Conservation (phyloP, 2,797 vertebrate genomes). For the Tenualosa thibaudeaui region DNA sequence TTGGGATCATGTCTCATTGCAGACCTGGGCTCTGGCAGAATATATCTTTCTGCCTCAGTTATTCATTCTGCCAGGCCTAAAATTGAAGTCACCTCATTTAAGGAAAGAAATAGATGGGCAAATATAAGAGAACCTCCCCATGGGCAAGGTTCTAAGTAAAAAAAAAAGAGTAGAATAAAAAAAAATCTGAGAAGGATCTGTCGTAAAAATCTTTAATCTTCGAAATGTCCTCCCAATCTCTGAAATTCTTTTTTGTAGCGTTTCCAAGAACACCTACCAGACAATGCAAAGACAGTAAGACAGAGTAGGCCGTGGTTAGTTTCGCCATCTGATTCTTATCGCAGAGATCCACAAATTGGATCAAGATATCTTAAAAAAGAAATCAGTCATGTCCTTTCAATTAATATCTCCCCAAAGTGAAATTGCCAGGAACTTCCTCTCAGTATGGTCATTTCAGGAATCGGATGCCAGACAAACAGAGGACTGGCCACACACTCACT, state of each 20-base stretch:
- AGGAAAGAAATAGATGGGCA: slow-evolving; percentile 43
- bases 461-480: neutral
- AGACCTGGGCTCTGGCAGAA: slow-evolving; percentile 43
- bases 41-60: slow-evolving; percentile 46
- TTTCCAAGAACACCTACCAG: slow-evolving; percentile 14
- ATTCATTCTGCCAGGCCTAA: slow-evolving; percentile 48
- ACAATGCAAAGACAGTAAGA: slow-evolving; percentile 22
- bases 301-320: neutral
- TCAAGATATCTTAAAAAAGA: slow-evolving; percentile 19
- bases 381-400: slow-evolving; percentile 17
- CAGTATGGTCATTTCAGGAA: slow-evolving; percentile 31
- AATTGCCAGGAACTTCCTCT: slow-evolving; percentile 23
- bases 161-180: slow-evolving; percentile 6
- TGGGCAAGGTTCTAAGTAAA: slow-evolving; percentile 32
- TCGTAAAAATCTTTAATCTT: slow-evolving; percentile 31
- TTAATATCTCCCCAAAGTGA: neutral
- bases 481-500: slow-evolving; percentile 27
- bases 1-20: slow-evolving; percentile 51
- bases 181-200: slow-evolving; percentile 38
- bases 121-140: slow-evolving; percentile 37
- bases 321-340: slow-evolving; percentile 13
- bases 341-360: slow-evolving; percentile 9
- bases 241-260: neutral
- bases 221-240: slow-evolving; percentile 28
- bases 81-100: slow-evolving; percentile 50